Base-by-base conservation (phyloP, 2,113 vertebrate species). In the Emydocephalus ijimae region DNA sequence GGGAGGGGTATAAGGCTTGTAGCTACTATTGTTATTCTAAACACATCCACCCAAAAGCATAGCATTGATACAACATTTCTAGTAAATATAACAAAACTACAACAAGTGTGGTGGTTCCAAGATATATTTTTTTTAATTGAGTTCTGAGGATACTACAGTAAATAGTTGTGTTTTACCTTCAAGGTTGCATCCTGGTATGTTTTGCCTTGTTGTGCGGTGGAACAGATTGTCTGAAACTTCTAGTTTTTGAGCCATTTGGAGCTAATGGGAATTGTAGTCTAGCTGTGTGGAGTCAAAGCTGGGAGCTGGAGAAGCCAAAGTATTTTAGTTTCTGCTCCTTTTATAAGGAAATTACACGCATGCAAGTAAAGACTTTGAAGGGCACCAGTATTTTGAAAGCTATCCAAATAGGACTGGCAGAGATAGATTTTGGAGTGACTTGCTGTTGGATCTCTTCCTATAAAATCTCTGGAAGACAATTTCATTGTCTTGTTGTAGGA, bases 401-500 rank as follows among this genome's bases (percentile, higher is more conserved):
- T 48, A 69, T 81, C 21, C 34, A 39, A 20, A 39, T 39, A 18
- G 18, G 34, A 81, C 34, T 3, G 8, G 18, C 20, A 11, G 21
- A 86, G 23, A 24, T 24, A 48, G 24, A 15, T 23, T 88, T 21
- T 21, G 20, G 48, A 43, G 92, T 91, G 92, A 87, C 95, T 94
- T 91, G 85, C 90, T 57, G 10, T 52, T 52, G 50, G n/a, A 39
- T 14, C 5, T 23, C 29, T 21, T 24, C 23, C 89, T 48, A 18
- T 64, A 48, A 50, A 24, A 45, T 81, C 0, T 1, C 50, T 55
- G 2, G 3, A 85, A 11, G 15, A 6, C 1, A 1, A 4, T 29
- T 59, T 48, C 39, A 18, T n/a, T 26, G 0, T 12, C 24, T 74
- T 21, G 20, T n/a, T 5, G 1, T n/a, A 74, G 26, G 50, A 52